Conservation (phyloP, 2,113 vertebrate genomes). For the Cacatua alba region DNA sequence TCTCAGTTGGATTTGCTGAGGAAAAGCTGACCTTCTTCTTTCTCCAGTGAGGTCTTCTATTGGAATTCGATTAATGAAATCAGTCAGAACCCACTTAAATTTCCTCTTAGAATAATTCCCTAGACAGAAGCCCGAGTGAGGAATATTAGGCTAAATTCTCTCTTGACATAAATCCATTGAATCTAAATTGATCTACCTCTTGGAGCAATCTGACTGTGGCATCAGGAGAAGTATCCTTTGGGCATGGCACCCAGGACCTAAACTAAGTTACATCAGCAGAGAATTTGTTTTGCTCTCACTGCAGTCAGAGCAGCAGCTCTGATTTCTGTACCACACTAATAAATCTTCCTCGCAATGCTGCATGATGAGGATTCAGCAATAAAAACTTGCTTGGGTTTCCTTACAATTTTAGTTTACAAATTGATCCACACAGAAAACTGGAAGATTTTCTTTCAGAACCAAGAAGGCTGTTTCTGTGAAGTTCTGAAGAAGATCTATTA, state of each 20-base stretch:
- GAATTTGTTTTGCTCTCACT: constrained; percentile 5
- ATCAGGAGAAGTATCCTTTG: background rate
- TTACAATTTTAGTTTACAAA: constrained; percentile 24
- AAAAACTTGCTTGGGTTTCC: background rate
- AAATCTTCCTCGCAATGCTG: background rate
- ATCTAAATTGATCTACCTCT: constrained; percentile 24
- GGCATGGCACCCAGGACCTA: background rate
- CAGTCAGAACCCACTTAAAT: constrained; percentile 28
- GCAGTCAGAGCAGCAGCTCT: background rate
- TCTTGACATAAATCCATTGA: constrained; percentile 31
- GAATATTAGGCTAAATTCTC: constrained; percentile 33
- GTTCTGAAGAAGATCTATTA: constrained; percentile 21
- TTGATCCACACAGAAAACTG: background rate
- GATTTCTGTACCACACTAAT: background rate
- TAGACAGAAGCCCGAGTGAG: background rate
- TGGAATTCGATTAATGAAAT: constrained; percentile 33
- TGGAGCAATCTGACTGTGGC: background rate
- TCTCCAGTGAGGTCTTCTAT: background rate
- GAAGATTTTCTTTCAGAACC: constrained; percentile 2
- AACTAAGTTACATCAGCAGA: background rate
- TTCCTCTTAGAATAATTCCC: constrained; percentile 27
- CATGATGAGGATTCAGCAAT: background rate
- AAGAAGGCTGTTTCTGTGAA: background rate
- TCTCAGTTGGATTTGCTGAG: background rate
- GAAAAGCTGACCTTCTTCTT: constrained; percentile 29